Evolutionary conservation across 2,888 invertebrate genomes (phyloP), one percentile per base, ranked within the genome.

Genomic region (Leptinotarsa peninsularis): DNA sequence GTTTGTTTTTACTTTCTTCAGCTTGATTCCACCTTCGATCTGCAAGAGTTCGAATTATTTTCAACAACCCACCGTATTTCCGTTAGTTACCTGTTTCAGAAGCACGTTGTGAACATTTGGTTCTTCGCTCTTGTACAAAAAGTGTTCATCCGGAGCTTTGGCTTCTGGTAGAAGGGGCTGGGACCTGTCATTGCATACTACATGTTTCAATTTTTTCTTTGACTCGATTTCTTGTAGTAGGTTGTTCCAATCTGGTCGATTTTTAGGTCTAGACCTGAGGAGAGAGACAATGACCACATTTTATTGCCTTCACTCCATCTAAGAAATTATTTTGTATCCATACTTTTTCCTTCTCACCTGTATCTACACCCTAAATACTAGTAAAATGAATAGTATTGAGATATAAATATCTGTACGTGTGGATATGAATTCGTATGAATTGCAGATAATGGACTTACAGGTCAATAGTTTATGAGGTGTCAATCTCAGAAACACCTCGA

Each of bases 211-310:
- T 85, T 93, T 94, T 84, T 88, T 93, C 68, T 95, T 95, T 79
- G 92, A 90, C 86, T 96, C 96, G n/a, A 96, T 94, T 87, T 96
- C 96, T 87, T 96, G 96, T 93, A 96, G 94, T 93, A 96, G 94
- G 83, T 93, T 93, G 18, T 93, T 94, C 96, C 96, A 96, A 86
- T 96, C 96, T 0, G 96, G 96, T 81, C 96, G 91, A 85, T 91
- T 93, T 80, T 96, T 91, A 0, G 96, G 95, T 81, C 95, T 90
- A 81, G 93, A 89, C 85, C 90, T 91, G 76, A 43, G 78, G 79
- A 72, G 69, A 73, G 63, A 66, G 63, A 63, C 63, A 63, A 63
- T 63, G 63, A 63, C 63, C 63, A 43, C 63, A 63, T 63, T 58
- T 27, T 63, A 33, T 63, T 43, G 43, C 63, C 63, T 63, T n/a